Conservation (phyloP, 1,140 invertebrate genomes). For the Microplitis mediator region DNA sequence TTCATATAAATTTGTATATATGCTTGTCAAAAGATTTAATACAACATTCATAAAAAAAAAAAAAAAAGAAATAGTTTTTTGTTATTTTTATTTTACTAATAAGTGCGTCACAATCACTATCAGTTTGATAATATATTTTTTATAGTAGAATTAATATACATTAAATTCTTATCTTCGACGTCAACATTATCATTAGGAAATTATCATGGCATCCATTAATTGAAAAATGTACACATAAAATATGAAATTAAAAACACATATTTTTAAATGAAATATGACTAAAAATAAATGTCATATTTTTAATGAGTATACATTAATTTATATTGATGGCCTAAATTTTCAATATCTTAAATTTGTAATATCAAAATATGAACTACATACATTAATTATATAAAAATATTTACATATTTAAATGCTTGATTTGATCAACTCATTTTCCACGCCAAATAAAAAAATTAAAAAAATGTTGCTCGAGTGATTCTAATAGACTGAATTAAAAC, state of each 20-base stretch:
- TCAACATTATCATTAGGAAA: neutral
- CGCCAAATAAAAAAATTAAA: no score
- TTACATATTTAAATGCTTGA: neutral
- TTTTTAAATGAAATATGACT: no score
- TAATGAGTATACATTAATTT: no score
- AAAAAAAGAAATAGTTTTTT: neutral
- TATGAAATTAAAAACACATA: no score
- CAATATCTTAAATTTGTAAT: neutral
- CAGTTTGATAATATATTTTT: neutral
- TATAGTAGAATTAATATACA: neutral
- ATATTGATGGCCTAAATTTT: neutral
- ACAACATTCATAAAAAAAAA: neutral
- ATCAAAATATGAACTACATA: neutral
- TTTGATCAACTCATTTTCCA: no score
- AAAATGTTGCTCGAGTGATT: neutral
- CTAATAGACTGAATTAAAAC: neutral
- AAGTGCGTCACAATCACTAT: no score
- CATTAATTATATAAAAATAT: neutral
- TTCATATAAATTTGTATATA: slow-evolving; percentile 28
- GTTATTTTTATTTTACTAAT: neutral
- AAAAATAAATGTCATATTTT: no score
- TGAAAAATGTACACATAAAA: no score
- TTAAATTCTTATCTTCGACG: neutral
- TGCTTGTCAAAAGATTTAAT: slow-evolving; percentile 16
- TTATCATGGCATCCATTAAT: neutral